Percentiles rank a stretch among this genome's conserved stretches.
phyloP scores from a whole-genome alignment of 2,797 vertebrate species.

The Heteromormyrus szaboi region DNA sequence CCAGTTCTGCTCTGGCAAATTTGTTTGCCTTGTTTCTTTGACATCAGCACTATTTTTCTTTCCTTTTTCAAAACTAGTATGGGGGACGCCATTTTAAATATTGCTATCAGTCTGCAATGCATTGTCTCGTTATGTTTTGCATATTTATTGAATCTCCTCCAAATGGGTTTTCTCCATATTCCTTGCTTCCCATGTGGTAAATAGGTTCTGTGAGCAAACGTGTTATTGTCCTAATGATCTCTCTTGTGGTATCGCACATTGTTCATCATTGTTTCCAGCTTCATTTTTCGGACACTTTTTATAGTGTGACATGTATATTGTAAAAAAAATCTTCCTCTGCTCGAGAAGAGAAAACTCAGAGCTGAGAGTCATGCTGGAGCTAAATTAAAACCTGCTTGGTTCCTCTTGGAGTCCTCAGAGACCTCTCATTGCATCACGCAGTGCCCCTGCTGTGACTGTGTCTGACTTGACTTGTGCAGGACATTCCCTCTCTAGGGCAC shows the following conservation, averaged over 20 bases:
- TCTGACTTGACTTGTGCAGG: not conserved
- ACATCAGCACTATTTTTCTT: not conserved
- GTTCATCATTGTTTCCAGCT: slow-evolving; percentile 17
- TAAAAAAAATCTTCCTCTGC: not conserved
- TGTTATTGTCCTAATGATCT: slow-evolving; percentile 32
- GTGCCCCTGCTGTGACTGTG: not conserved
- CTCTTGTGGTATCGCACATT: slow-evolving; percentile 27
- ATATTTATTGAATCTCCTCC: slow-evolving; percentile 7
- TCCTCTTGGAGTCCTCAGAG: not conserved
- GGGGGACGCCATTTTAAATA: not conserved
- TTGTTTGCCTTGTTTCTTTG: slow-evolving; percentile 31
- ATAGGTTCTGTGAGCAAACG: slow-evolving; percentile 35
- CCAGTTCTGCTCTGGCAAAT: slow-evolving; percentile 40
- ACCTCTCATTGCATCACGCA: not conserved
- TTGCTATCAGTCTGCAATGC: slow-evolving; percentile 33
- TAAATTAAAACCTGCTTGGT: not conserved
- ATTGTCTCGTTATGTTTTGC: slow-evolving; percentile 29
- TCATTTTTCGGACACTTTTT: slow-evolving; percentile 15
- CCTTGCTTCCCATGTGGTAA: slow-evolving; percentile 25
- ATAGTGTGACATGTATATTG: not conserved
- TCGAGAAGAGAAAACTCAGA: not conserved
- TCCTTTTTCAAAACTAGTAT: slow-evolving; percentile 19
- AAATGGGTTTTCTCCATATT: slow-evolving; percentile 28
- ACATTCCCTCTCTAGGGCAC: not conserved
- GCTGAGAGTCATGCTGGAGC: not conserved